Evolutionary conservation across 2,113 vertebrate genomes (phyloP).

Genomic region (Lycaon pictus): DNA sequence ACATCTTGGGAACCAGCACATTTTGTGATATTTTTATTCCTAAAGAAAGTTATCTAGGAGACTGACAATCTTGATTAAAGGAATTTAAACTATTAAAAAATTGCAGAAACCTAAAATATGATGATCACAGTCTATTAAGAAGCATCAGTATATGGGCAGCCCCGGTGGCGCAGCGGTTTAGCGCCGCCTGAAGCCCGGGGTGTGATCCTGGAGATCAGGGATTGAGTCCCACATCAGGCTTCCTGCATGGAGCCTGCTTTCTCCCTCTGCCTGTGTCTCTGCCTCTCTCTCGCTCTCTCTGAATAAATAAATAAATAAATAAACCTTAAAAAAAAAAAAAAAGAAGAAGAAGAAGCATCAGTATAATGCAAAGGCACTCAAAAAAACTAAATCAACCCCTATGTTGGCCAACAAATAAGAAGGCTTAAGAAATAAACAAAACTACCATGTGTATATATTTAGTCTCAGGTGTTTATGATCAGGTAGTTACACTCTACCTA

Average conservation of each 20-base stretch:
- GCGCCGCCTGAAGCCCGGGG: too few species aligned
- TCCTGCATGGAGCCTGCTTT: too few species aligned
- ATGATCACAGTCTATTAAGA: background rate
- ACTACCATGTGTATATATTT: background rate
- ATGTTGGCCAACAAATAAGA: background rate
- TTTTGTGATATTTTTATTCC: conserved; percentile 25
- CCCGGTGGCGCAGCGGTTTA: too few species aligned
- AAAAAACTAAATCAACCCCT: background rate
- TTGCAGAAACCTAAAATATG: conserved; percentile 47
- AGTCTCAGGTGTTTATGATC: background rate
- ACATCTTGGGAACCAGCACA: background rate
- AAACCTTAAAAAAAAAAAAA: too few species aligned
- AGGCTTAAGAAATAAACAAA: conserved; percentile 18
- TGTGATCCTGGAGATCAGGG: too few species aligned
- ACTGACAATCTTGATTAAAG: background rate
- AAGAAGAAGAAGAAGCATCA: background rate
- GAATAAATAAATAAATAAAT: too few species aligned
- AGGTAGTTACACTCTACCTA: background rate
- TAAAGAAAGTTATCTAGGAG: conserved; percentile 7
- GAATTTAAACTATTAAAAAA: conserved; percentile 34
- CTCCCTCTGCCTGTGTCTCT: too few species aligned
- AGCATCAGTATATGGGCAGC: background rate
- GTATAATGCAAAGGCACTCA: conserved; percentile 17
- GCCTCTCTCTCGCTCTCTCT: too few species aligned
- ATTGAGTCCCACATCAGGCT: too few species aligned